These are phyloP conservation scores for Pluvianellus socialis DNA, from an alignment of 2,113 vertebrate species.

Conservation along the genomic window DNA sequence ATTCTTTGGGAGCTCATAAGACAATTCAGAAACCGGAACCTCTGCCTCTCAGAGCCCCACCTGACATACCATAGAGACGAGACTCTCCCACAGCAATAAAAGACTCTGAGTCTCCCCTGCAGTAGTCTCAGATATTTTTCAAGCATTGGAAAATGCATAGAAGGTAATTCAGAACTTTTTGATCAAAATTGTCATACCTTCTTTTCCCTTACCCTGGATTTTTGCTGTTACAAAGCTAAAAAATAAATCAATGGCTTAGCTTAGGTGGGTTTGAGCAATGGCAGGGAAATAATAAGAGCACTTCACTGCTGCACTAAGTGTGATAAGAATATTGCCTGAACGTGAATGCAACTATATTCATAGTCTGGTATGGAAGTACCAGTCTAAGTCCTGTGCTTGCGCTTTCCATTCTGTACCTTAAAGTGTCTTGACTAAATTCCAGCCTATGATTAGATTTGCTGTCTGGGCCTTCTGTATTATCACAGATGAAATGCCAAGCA, in stretches of 20 bases:
- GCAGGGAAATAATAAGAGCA: background rate
- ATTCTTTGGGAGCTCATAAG: background rate
- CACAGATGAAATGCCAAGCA: background rate
- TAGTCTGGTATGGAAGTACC: background rate
- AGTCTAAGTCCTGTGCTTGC: background rate
- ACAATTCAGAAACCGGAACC: background rate
- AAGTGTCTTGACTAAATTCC: background rate
- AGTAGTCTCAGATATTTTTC: background rate
- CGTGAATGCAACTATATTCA: background rate
- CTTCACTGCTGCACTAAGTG: background rate
- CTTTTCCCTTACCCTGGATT: background rate
- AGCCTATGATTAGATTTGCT: background rate
- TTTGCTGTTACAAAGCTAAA: background rate
- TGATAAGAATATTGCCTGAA: background rate
- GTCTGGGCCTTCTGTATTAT: background rate
- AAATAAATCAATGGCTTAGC: background rate
- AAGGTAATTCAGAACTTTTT: background rate
- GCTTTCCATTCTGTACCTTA: background rate
- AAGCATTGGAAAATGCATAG: background rate
- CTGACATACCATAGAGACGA: background rate
- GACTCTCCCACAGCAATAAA: background rate
- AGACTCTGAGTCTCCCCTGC: background rate
- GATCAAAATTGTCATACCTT: background rate
- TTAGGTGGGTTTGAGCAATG: background rate
- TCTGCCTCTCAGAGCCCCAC: background rate